These are phyloP conservation scores for Aradus depressus DNA, from an alignment of 2,888 invertebrate genomes.

Conservation along the genomic window DNA sequence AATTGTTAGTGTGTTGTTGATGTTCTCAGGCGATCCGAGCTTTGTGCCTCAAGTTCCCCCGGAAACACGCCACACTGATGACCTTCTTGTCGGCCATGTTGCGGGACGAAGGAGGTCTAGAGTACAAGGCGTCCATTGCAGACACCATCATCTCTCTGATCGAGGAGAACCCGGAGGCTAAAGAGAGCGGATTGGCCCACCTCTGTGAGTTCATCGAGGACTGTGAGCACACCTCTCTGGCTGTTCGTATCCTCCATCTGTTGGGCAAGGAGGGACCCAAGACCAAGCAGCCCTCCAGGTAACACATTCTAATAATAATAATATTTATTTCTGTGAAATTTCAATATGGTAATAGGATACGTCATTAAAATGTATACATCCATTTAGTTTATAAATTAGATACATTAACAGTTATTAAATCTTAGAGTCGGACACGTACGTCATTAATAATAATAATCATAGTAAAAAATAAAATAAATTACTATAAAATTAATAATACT, in stretches of 20 bases:
- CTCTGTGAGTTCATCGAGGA: slow-evolving; percentile 99
- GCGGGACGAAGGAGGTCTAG: slow-evolving; percentile 89
- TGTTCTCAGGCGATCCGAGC: slow-evolving; percentile 45
- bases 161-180: slow-evolving; percentile 95
- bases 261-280: slow-evolving; percentile 95
- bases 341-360: neutral
- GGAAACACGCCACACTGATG: slow-evolving; percentile 92
- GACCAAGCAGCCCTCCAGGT: slow-evolving; percentile 79
- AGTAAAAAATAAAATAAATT: neutral
- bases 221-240: slow-evolving; percentile 93
- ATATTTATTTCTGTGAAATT: neutral
- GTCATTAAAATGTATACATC: neutral
- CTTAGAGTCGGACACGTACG: too few relatives aligned
- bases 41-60: slow-evolving; percentile 87
- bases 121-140: slow-evolving; percentile 96
- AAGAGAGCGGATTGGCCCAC: slow-evolving; percentile 91
- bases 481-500: too few relatives aligned
- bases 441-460: neutral
- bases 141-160: slow-evolving; percentile 96
- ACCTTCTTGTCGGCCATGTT: slow-evolving; percentile 95
- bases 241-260: slow-evolving; percentile 90
- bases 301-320: slow-evolving; percentile 23
- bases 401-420: too few relatives aligned
- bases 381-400: too few relatives aligned
- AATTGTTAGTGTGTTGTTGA: neutral